Conservation (phyloP, 2,888 invertebrate species). For the Aquatica leii region DNA sequence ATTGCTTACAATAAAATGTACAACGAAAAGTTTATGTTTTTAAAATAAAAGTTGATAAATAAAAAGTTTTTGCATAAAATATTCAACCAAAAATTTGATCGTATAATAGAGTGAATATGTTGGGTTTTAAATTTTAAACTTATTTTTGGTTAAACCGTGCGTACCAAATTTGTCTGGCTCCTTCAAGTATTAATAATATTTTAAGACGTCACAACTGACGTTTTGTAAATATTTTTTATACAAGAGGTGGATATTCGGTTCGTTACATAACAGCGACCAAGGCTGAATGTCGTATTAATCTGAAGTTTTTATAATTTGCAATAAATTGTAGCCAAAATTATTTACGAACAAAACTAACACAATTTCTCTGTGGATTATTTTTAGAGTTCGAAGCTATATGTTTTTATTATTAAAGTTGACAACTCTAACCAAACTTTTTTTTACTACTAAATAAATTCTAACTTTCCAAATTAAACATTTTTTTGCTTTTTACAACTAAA, state of each 20-base stretch:
- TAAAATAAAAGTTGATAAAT: slow-evolving; percentile 23
- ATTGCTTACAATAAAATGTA: too few species aligned
- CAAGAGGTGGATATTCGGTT: slow-evolving; percentile 29
- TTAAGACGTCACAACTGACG: background rate
- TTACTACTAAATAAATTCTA: background rate
- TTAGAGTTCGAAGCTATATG: slow-evolving; percentile 22
- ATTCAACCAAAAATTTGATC: slow-evolving; percentile 21
- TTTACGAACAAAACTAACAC: slow-evolving; percentile 25
- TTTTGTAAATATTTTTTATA: slow-evolving; percentile 24
- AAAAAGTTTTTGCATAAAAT: slow-evolving; percentile 24
- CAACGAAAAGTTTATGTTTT: background rate
- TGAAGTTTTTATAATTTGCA: slow-evolving; percentile 28
- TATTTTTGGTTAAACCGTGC: slow-evolving; percentile 20
- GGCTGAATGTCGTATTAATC: slow-evolving; percentile 23
- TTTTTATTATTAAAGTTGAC: slow-evolving; percentile 32
- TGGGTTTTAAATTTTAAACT: slow-evolving; percentile 28
- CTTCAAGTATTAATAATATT: slow-evolving; percentile 7
- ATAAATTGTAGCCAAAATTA: slow-evolving; percentile 31
- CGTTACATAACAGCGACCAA: slow-evolving; percentile 22
- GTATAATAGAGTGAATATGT: slow-evolving; percentile 27
- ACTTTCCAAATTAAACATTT: slow-evolving; percentile 2
- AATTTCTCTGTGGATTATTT: slow-evolving; percentile 26
- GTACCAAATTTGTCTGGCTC: slow-evolving; percentile 18
- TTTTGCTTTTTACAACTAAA: background rate
- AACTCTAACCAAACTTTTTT: slow-evolving; percentile 22